phyloP scores from a whole-genome alignment of 2,113 vertebrate species.

The Ochotona princeps region DNA sequence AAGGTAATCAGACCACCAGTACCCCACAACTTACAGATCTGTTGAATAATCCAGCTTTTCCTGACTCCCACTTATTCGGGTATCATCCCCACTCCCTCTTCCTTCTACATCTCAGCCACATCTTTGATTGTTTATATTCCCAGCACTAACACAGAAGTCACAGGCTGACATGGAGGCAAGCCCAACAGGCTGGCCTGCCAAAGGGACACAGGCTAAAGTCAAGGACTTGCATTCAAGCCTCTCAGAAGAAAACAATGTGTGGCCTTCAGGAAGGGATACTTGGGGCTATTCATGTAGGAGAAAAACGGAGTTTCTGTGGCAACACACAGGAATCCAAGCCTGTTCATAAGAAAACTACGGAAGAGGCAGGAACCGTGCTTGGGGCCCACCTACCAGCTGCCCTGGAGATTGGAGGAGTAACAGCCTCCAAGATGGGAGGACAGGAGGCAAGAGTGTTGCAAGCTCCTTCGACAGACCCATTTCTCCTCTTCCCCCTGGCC shows the following conservation, averaged over 20 bases:
- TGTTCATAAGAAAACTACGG: not conserved
- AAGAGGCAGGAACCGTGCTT: not conserved
- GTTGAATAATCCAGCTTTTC: slow-evolving; percentile 8
- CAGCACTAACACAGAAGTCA: not conserved
- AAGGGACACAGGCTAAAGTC: slow-evolving; percentile 24
- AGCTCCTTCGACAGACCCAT: not conserved
- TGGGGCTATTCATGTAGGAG: not conserved
- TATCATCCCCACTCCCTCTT: not conserved
- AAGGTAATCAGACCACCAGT: slow-evolving; percentile 54
- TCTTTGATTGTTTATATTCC: not conserved
- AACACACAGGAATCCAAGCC: not conserved
- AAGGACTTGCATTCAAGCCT: not conserved
- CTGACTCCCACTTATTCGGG: slow-evolving; percentile 11
- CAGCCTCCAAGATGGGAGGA: not conserved
- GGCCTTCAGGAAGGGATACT: not conserved
- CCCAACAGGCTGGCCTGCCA: not conserved
- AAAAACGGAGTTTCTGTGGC: not conserved
- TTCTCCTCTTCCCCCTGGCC: not conserved
- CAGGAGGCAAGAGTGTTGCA: not conserved
- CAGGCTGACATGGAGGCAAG: not conserved
- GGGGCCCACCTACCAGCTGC: not conserved
- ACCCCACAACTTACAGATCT: not conserved
- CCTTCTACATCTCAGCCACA: not conserved
- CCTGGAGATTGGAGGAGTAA: not conserved
- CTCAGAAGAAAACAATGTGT: not conserved